Evolutionary conservation across 2,888 invertebrate genomes (phyloP).

Genomic region (Neria commutata): DNA sequence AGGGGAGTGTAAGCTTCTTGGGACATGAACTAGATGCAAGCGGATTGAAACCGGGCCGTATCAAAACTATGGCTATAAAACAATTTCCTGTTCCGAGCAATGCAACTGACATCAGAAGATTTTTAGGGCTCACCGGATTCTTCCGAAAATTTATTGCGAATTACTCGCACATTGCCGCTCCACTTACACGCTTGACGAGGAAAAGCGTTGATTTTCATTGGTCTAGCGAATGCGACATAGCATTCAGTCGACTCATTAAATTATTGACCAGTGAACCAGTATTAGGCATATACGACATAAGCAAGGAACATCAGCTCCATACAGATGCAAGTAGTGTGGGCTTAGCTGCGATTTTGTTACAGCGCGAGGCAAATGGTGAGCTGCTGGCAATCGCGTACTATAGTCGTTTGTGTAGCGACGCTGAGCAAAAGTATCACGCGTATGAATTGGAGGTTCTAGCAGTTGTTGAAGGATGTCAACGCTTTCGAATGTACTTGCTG

Average conservation of each 20-base stretch:
- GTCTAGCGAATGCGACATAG: neutral
- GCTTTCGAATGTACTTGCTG: no score
- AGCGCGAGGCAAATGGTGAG: neutral
- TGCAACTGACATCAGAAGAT: conserved; percentile 21
- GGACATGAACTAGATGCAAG: no score
- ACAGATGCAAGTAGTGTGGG: no score
- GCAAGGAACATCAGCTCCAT: no score
- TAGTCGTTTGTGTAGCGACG: conserved; percentile 26
- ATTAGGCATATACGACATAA: no score
- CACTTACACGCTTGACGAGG: conserved; percentile 23
- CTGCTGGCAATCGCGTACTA: conserved; percentile 17
- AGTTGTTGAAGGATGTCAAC: conserved; percentile 20
- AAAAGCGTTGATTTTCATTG: no score
- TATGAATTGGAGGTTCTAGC: conserved; percentile 31
- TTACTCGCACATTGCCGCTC: conserved; percentile 22
- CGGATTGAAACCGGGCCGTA: no score
- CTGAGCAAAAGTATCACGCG: no score
- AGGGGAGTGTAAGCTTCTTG: neutral
- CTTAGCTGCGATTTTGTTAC: no score
- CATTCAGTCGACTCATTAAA: neutral
- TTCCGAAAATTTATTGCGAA: conserved; percentile 29
- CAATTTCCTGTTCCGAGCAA: conserved; percentile 13
- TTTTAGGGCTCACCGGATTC: conserved; percentile 29
- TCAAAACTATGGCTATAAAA: no score
- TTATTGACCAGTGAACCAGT: no score